Conservation (phyloP, 2,888 invertebrate genomes). For the Mesoligia furuncula region DNA sequence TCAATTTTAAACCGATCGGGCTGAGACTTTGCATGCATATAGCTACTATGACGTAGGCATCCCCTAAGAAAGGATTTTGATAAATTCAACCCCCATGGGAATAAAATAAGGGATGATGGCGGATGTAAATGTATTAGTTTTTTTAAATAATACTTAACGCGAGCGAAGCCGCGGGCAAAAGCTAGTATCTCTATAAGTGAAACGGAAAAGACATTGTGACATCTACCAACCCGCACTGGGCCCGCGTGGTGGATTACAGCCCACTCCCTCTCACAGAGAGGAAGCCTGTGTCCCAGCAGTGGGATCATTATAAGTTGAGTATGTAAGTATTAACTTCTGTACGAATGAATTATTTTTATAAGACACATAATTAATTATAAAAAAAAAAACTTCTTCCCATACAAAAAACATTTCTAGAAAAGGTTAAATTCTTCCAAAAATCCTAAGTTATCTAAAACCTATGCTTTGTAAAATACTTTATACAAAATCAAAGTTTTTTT, state of each 20-base stretch:
- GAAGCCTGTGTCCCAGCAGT: neutral
- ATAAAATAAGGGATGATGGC: too few relatives aligned
- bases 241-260: neutral
- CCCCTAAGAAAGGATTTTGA: too few relatives aligned
- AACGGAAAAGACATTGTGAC: neutral
- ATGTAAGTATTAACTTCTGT: slow-evolving; percentile 1
- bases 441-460: slow-evolving; percentile 23
- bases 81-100: too few relatives aligned
- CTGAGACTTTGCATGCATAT: too few relatives aligned
- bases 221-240: neutral
- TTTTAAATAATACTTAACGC: too few relatives aligned
- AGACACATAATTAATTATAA: slow-evolving; percentile 3
- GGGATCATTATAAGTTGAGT: neutral
- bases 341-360: slow-evolving; percentile 12
- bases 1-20: too few relatives aligned
- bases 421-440: slow-evolving; percentile 38
- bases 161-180: too few relatives aligned
- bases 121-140: too few relatives aligned
- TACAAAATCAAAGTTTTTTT: slow-evolving; percentile 46
- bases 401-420: slow-evolving; percentile 40
- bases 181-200: too few relatives aligned
- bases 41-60: too few relatives aligned
- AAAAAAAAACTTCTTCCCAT: slow-evolving; percentile 13
- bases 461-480: slow-evolving; percentile 44
- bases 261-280: neutral